Conservation (phyloP, 1,140 invertebrate genomes). For the Meloidogyne floridensis region DNA sequence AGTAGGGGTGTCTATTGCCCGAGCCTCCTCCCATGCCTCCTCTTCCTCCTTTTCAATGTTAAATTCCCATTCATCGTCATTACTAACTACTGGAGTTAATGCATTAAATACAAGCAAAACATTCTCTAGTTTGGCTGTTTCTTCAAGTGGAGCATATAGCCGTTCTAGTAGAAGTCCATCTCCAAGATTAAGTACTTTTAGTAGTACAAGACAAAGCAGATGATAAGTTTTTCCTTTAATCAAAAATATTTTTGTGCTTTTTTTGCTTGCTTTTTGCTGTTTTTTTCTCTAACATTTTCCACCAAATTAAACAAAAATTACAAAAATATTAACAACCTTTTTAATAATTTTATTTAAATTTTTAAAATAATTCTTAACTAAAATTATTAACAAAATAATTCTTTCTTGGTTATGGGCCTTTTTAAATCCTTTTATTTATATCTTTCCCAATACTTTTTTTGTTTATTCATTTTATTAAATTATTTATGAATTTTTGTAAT, state of each 20-base stretch:
- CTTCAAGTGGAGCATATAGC: not conserved
- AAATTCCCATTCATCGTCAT: constrained; percentile 20
- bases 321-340: too few relatives aligned
- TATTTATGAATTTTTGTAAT: too few relatives aligned
- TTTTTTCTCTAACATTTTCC: not conserved
- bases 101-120: constrained; percentile 2
- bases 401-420: too few relatives aligned
- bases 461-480: too few relatives aligned
- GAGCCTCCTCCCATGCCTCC: constrained; percentile 18
- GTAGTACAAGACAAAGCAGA: constrained; percentile 8
- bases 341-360: too few relatives aligned
- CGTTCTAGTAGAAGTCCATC: constrained; percentile 24
- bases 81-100: not conserved
- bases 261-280: not conserved
- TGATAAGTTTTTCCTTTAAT: not conserved
- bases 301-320: too few relatives aligned
- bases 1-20: not conserved
- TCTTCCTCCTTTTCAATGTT: constrained; percentile 17
- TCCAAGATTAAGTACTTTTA: constrained; percentile 25
- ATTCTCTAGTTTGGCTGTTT: constrained; percentile 19
- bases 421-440: too few relatives aligned
- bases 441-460: too few relatives aligned
- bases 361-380: too few relatives aligned
- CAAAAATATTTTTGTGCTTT: not conserved
- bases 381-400: too few relatives aligned